Conservation (phyloP, 1,140 invertebrate genomes). For the Plodia interpunctella region DNA sequence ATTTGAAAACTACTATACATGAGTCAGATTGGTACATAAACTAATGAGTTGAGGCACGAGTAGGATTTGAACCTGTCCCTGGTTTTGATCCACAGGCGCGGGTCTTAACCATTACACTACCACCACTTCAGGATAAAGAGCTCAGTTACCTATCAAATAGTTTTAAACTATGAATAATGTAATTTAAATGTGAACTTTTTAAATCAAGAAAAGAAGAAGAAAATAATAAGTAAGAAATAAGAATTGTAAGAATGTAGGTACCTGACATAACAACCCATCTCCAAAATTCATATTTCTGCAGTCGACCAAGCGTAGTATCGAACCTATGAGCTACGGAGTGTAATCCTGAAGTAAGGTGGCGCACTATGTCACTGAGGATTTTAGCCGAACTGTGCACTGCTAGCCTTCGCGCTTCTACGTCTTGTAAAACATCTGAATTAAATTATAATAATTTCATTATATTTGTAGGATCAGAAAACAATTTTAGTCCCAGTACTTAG, state of each 20-base stretch:
- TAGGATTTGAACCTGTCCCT: no score
- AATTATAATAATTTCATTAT: neutral
- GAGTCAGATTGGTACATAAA: no score
- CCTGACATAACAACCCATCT: conserved; percentile 57
- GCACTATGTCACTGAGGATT: conserved; percentile 57
- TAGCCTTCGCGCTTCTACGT: conserved; percentile 52
- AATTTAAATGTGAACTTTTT: no score
- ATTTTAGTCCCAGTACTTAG: no score
- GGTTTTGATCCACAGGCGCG: no score
- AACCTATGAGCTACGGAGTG: conserved; percentile 42
- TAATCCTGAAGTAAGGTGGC: conserved; percentile 47
- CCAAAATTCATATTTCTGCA: conserved; percentile 59
- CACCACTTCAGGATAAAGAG: no score
- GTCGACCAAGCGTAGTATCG: conserved; percentile 41
- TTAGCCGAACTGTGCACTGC: conserved; percentile 46
- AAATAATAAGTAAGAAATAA: neutral
- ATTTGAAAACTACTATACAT: no score
- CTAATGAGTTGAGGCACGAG: no score
- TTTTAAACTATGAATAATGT: no score
- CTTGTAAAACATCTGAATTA: conserved; percentile 44
- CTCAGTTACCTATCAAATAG: no score
- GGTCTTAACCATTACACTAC: no score
- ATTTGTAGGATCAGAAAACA: no score
- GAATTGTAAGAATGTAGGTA: conserved; percentile 14
- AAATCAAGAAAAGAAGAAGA: neutral